These are phyloP conservation scores for Cyrtorhinus lividipennis DNA, from an alignment of 1,140 invertebrate genomes.

Conservation along the genomic window DNA sequence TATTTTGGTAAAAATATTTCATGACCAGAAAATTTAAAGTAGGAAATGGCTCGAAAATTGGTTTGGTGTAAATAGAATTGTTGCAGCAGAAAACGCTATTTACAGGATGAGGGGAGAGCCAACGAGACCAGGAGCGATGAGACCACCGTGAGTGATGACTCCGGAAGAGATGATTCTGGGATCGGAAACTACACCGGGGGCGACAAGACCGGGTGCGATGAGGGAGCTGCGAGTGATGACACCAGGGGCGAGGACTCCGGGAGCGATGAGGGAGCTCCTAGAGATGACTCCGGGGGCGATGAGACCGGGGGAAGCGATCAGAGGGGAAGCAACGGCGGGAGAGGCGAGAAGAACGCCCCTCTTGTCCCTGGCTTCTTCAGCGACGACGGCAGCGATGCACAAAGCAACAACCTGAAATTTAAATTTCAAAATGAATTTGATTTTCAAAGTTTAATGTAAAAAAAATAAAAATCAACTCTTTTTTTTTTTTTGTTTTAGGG, in stretches of 20 bases:
- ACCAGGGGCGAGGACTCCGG: neutral
- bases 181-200: neutral
- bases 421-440: too few species aligned
- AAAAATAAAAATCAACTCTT: too few species aligned
- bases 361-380: slow-evolving; percentile 1
- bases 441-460: too few species aligned
- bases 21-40: too few species aligned
- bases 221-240: neutral
- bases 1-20: too few species aligned
- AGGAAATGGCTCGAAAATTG: too few species aligned
- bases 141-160: neutral
- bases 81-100: too few species aligned
- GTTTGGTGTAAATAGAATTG: too few species aligned
- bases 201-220: neutral
- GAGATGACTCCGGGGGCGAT: neutral
- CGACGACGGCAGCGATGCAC: neutral
- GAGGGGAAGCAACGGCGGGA: neutral
- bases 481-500: too few species aligned
- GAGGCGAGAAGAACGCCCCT: neutral
- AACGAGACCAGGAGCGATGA: slow-evolving; percentile 5
- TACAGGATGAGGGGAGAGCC: neutral
- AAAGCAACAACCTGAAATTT: neutral
- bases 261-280: neutral
- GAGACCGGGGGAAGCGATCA: neutral
- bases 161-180: neutral